Evolutionary conservation across 2,888 invertebrate genomes (phyloP).

Genomic region (Phortica magna): DNA sequence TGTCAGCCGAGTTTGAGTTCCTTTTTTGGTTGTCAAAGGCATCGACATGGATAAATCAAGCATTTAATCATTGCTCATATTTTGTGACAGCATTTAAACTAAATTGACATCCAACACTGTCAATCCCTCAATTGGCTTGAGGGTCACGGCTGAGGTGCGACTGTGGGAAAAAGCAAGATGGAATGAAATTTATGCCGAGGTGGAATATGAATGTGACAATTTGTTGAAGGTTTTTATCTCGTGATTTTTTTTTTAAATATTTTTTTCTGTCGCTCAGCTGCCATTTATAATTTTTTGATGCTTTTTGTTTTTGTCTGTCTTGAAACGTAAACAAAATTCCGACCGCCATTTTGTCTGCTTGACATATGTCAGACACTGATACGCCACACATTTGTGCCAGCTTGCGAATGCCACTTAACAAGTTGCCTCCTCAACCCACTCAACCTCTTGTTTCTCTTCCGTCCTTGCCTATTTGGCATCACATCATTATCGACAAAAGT

Average conservation of each 20-base stretch:
- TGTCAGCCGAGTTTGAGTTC: not conserved
- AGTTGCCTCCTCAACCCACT: not conserved
- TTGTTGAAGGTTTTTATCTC: not conserved
- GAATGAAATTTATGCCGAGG: not conserved
- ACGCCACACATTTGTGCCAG: not conserved
- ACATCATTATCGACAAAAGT: conserved; percentile 8
- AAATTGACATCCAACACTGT: conserved; percentile 25
- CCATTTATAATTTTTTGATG: not conserved
- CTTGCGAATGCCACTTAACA: not conserved
- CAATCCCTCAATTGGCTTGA: not conserved
- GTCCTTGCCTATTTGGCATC: not conserved
- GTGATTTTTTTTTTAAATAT: no score
- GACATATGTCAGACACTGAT: conserved; percentile 15
- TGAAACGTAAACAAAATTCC: not conserved
- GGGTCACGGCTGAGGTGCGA: not conserved
- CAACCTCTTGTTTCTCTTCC: no score
- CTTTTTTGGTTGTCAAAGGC: not conserved
- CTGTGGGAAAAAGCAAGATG: not conserved
- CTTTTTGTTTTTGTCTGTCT: not conserved
- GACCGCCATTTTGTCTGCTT: not conserved
- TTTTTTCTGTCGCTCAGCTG: no score
- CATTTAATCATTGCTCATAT: conserved; percentile 4
- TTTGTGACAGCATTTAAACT: conserved; percentile 27
- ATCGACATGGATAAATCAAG: conserved; percentile 1
- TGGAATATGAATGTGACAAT: conserved; percentile 5